Base-by-base conservation (phyloP, 92 coral and sea anemone species). In the Metridium senile region DNA sequence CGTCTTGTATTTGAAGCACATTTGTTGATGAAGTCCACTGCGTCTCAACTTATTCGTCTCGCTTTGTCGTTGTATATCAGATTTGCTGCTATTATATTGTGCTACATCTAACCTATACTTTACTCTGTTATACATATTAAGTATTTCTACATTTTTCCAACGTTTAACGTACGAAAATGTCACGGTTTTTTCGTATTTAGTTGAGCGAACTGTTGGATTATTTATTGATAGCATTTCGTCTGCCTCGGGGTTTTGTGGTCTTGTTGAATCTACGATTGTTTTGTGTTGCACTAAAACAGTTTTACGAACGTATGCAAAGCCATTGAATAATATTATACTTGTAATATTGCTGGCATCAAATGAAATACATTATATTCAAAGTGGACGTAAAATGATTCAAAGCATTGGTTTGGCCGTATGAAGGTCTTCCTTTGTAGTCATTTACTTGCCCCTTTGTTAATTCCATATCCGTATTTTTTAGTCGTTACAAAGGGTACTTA, bases 161-260 rank as follows among this genome's bases (percentile, higher is more conserved):
- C 59, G 21, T 72, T 28, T 54, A 17, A 20, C 65, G 10, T 54
- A 19, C 30, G 52, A 56, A 56, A 1, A 53, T 72, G 30, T 22
- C 13, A 56, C 62, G 21, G 17, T 27, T 72, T 56, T 56, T 72
- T 72, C 9, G 29, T 56, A 10, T 72, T 32, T 29, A 23, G 62
- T 25, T 72, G 65, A 33, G 52, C 76, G 65, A 54, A 54, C 23
- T 54, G 76, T 72, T 29, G 18, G 9, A 72, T 72, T 46, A 72
- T 72, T 72, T 72, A 72, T 72, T 72, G 76, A 72, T 72, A 72
- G 7, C 47, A 56, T 72, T 72, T 72, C 76, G 76, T 72, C 76
- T 72, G 76, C 19, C 29, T 53, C 65, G 51, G 56, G 76, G 76
- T 72, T n/a, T 72, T 32, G 66, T 32, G 76, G 66, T 56, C 66